phyloP scores from a whole-genome alignment of 2,113 vertebrate genomes.

The Actenoides hombroni region DNA sequence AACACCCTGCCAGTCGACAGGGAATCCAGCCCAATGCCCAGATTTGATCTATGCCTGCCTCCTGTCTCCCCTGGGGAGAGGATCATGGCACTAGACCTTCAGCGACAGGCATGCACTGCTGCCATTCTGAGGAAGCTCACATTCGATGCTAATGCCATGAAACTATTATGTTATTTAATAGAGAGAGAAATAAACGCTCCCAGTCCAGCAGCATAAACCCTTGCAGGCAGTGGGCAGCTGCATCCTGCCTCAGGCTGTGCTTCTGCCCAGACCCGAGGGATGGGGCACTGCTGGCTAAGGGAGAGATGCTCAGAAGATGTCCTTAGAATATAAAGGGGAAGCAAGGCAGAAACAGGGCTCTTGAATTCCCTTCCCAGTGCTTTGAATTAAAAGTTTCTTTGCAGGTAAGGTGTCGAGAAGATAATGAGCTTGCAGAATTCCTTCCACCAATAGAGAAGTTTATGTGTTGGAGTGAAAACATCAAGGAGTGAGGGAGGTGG shows the following conservation, averaged over 20 bases:
- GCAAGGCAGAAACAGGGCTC: neutral
- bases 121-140: neutral
- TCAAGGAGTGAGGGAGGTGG: neutral
- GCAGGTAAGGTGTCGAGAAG: neutral
- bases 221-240: neutral
- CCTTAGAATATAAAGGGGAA: neutral
- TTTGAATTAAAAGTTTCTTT: conserved; percentile 47
- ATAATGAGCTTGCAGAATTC: neutral
- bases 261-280: neutral
- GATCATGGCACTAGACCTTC: neutral
- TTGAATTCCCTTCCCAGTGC: neutral
- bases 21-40: rapidly evolving
- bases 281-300: neutral
- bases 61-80: neutral
- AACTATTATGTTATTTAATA: neutral
- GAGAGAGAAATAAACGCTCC: neutral
- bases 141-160: neutral
- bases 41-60: neutral
- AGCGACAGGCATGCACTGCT: neutral
- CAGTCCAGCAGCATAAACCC: neutral
- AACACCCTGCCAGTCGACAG: neutral
- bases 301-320: neutral
- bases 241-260: neutral
- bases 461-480: neutral
- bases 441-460: neutral